Conservation (phyloP, 1,140 invertebrate genomes). For the Tetragonula clypearis region DNA sequence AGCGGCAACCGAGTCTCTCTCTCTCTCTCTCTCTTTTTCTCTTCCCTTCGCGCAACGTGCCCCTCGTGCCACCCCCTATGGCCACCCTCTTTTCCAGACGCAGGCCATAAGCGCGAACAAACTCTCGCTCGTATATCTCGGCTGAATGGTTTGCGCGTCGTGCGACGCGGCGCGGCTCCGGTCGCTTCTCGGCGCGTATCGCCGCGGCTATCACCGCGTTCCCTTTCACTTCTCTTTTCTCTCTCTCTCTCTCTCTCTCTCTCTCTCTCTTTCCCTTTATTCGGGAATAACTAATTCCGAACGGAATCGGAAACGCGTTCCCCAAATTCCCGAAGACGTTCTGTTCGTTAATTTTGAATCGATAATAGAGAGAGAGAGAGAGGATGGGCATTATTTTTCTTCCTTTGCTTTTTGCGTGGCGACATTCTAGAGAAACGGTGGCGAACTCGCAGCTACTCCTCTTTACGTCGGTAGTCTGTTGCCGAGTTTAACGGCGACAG, state of each 20-base stretch:
- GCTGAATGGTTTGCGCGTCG: slow-evolving; percentile 69
- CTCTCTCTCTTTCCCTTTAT: background rate
- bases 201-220: slow-evolving; percentile 6
- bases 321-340: background rate
- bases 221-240: slow-evolving; percentile 7
- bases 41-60: background rate
- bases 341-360: background rate
- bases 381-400: background rate
- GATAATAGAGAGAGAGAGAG: background rate
- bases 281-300: slow-evolving; percentile 25
- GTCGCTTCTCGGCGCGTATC: slow-evolving; percentile 54
- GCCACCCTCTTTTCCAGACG: slow-evolving; percentile 62
- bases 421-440: slow-evolving; percentile 44
- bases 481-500: slow-evolving; percentile 79
- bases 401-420: slow-evolving; percentile 37
- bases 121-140: slow-evolving; percentile 74
- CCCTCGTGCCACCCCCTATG: background rate
- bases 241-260: background rate
- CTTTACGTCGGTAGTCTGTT: slow-evolving; percentile 64
- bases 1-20: slow-evolving; percentile 58
- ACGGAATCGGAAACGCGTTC: background rate
- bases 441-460: slow-evolving; percentile 21
- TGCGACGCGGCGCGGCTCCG: slow-evolving; percentile 25
- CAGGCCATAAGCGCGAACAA: slow-evolving; percentile 74
- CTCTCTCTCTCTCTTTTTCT: background rate